Conservation (phyloP, 2,113 vertebrate genomes). For the Sialia sialis region DNA sequence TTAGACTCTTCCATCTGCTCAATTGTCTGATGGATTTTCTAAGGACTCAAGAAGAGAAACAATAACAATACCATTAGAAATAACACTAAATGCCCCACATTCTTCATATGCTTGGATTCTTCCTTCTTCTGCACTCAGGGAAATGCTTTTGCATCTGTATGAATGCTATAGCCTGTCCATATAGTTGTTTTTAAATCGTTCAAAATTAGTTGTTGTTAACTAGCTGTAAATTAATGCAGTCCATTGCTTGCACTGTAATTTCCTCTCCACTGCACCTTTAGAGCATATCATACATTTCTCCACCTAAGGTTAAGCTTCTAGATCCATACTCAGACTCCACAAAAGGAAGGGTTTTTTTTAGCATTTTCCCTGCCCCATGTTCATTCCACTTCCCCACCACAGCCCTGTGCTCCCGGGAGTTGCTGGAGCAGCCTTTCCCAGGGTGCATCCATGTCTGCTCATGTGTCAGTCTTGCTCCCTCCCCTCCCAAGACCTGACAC, state of each 20-base stretch:
- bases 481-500: background rate
- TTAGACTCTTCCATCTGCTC: background rate
- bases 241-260: background rate
- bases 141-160: background rate
- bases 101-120: background rate
- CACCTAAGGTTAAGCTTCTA: background rate
- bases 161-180: background rate
- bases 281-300: background rate
- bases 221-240: background rate
- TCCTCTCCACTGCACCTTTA: background rate
- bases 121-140: background rate
- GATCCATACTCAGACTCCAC: background rate
- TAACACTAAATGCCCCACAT: background rate
- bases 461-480: fast-evolving
- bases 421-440: background rate
- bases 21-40: background rate
- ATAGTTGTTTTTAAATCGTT: background rate
- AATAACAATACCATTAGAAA: background rate
- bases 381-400: background rate
- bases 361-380: background rate
- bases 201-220: background rate
- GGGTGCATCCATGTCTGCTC: fast-evolving
- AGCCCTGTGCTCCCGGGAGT: fast-evolving
- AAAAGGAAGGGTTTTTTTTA: background rate
- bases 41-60: background rate